Percentiles rank a stretch among this genome's conserved stretches.
These are phyloP conservation scores for Nemotelus nigrinus DNA, from an alignment of 2,888 invertebrate species.

Conservation along the genomic window DNA sequence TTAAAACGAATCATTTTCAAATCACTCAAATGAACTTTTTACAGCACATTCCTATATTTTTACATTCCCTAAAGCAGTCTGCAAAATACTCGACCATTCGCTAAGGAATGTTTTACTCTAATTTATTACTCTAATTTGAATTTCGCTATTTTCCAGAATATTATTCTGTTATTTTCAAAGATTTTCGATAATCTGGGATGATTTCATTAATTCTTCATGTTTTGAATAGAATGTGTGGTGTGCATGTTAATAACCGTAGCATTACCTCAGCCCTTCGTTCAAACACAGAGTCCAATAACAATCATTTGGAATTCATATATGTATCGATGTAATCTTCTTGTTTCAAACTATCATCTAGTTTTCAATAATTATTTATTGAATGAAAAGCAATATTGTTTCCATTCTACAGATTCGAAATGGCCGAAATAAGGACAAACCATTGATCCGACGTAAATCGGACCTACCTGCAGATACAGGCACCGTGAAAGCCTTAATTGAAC, in stretches of 20 bases:
- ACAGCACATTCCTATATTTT: no score
- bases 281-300: background rate
- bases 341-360: background rate
- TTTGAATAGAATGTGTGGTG: background rate
- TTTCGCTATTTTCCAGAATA: no score
- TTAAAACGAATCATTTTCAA: no score
- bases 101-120: background rate
- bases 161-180: background rate
- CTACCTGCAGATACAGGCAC: constrained; percentile 93
- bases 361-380: background rate
- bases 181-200: background rate
- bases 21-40: no score
- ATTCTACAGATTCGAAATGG: constrained; percentile 69
- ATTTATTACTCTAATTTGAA: background rate
- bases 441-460: constrained; percentile 94
- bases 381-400: no score
- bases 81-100: no score
- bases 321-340: background rate
- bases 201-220: background rate
- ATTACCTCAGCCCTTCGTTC: background rate
- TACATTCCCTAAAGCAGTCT: no score
- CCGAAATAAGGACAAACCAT: constrained; percentile 83
- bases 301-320: background rate
- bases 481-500: constrained; percentile 89
- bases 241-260: constrained; percentile 12